Evolutionary conservation across 2,888 invertebrate genomes (phyloP).

Genomic region (Oscheius sp.): DNA sequence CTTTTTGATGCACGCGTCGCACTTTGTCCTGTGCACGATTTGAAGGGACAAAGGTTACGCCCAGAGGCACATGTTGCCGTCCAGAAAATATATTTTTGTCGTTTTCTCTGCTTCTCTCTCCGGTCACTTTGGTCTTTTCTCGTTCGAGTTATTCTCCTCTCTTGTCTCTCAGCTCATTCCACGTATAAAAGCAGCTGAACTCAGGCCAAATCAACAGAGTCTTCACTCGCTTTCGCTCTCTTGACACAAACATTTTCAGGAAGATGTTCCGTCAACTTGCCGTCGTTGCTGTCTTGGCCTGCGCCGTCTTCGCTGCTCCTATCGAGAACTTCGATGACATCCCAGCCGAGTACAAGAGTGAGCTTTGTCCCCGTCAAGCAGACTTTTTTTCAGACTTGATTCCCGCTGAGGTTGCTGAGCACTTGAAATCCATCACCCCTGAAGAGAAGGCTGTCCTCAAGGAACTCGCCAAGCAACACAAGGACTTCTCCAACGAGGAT

Average conservation of each 20-base stretch:
- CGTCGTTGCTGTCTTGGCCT: slow-evolving; percentile 48
- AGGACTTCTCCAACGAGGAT: slow-evolving; percentile 53
- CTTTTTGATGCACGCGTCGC: no score
- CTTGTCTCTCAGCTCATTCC: no score
- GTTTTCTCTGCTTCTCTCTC: no score
- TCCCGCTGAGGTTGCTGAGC: slow-evolving; percentile 65
- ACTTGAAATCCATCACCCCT: slow-evolving; percentile 62
- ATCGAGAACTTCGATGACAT: slow-evolving; percentile 60
- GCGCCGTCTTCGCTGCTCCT: slow-evolving; percentile 46
- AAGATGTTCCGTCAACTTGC: slow-evolving; percentile 28
- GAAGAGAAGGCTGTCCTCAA: slow-evolving; percentile 65
- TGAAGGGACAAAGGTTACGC: no score
- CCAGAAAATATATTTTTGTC: not conserved
- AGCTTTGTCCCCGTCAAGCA: slow-evolving; percentile 21
- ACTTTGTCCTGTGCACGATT: no score
- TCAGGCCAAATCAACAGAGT: no score
- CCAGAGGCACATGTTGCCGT: not conserved
- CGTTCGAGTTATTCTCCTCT: no score
- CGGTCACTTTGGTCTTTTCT: no score
- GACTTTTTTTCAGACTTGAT: slow-evolving; percentile 51
- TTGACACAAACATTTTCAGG: not conserved
- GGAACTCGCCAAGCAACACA: slow-evolving; percentile 60
- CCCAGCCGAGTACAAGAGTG: slow-evolving; percentile 64
- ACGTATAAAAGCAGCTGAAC: no score
- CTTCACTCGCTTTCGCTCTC: slow-evolving; percentile 6